Evolutionary conservation across 2,113 vertebrate species (phyloP), one percentile per base, ranked within the genome.

Genomic region (Chamaetylas fuelleborni): DNA sequence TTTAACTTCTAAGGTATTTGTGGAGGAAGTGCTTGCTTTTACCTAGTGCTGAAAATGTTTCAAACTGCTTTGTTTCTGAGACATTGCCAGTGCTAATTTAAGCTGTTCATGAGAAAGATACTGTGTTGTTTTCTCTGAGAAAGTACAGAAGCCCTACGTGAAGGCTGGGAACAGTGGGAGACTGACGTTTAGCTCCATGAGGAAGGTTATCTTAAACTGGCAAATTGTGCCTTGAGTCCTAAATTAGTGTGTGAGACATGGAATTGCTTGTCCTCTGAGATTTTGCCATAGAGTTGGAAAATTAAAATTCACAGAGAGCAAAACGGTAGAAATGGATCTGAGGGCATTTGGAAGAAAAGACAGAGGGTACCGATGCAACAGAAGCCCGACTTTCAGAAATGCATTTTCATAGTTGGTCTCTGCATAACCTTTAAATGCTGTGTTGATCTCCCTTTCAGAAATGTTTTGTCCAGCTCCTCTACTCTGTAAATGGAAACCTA

Each of bases 151-250:
- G 45, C 28, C 50, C 1, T 34, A 38, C 36, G 40, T 66, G 45
- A 53, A 26, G 16, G 14, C 57, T 67, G 33, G 45, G 38, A 73
- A 12, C 12, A 2, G 2, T 26, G 14, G 14, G 19, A 85, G 31
- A 17, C 31, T 53, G 48, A 43, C 20, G 11, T 70, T 51, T 62
- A 43, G 12, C 53, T 42, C 12, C 43, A 0, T 3, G 0, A 25
- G 50, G 51, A 34, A 61, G 18, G 19, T 65, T 79, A 7, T 40
- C 19, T 72, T 62, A n/a, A 72, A 38, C 29, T 42, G 22, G 9
- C 6, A 47, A 62, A 54, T 42, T 54, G 13, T 40, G 18, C 67
- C 34, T 48, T 31, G 60, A 48, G 31, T 77, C 24, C 13, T 89
- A 19, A 69, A 12, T 25, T 53, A 42, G 36, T 19, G 14, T 5